Evolutionary conservation across 2,888 invertebrate species (phyloP), one percentile per base, ranked within the genome.

Genomic region (Ariolimax columbianus): DNA sequence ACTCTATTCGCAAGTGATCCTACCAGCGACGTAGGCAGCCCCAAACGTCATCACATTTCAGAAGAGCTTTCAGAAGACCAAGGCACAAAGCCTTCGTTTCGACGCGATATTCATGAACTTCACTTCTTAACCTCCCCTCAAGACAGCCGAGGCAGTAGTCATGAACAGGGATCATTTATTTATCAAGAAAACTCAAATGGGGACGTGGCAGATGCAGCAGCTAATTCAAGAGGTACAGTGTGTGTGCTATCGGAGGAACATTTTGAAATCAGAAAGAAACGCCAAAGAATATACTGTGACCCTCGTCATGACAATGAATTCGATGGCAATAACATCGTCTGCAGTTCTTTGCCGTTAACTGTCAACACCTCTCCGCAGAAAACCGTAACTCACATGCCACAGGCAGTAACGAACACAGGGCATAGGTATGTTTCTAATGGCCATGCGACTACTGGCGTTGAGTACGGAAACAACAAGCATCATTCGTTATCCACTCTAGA

Each of bases 31-130:
- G 36, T 40, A 19, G 59, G 55, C 51, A 47, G 9, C 75, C n/a
- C 43, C 66, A 66, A 51, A 75, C 66, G 19, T 23, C 73, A 33
- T n/a, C 51, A 43, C 63, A 40, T 33, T 70, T 75, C 68, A 19
- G 81, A 78, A 63, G 63, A 68, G 68, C 84, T 72, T 47, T 63
- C 38, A 26, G 59, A 36, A 51, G 55, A 26, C 36, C 26, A 26
- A 11, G 17, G n/a, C 36, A n/a, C 36, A 36, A 68, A 14, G 36
- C 36, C 68, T 59, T 26, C 59, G 1, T 36, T 26, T n/a, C 26
- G 11, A 7, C n/a, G 47, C 14, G 73, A 73, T 47, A 19, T 9
- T 19, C 3, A 17, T 19, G 43, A 43, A n/a, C 40, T 0, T 47
- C 43, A 43, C 30, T 47, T 73, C 19, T 14, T 47, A 0, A 14